Evolutionary conservation across 2,113 vertebrate genomes (phyloP).

Genomic region (Gyps fulvus): DNA sequence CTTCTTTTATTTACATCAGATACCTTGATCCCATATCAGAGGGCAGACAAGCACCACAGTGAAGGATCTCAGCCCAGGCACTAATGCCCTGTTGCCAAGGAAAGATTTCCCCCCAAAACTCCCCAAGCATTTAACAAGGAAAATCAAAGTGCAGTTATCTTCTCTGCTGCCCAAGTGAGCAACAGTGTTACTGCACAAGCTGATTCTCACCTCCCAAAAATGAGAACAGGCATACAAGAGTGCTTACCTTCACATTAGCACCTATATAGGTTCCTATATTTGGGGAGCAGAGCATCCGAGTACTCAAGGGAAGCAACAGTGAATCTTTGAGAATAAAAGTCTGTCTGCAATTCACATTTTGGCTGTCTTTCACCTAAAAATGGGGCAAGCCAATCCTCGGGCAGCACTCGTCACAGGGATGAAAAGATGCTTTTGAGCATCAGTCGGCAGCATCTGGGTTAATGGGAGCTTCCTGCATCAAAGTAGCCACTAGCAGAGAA

Average conservation of each 20-base stretch:
- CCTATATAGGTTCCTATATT: background rate
- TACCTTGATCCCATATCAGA: background rate
- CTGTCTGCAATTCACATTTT: background rate
- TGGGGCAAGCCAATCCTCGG: background rate
- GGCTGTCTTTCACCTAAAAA: background rate
- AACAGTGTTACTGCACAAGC: background rate
- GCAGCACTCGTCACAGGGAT: background rate
- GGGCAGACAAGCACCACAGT: background rate
- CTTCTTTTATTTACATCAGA: background rate
- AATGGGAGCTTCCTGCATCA: background rate
- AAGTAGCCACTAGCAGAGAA: background rate
- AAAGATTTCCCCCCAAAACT: background rate
- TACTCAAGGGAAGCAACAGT: background rate
- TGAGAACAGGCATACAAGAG: rapidly evolving
- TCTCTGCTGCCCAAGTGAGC: background rate
- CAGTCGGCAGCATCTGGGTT: background rate
- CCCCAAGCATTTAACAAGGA: background rate
- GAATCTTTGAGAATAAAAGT: background rate
- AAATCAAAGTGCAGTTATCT: background rate
- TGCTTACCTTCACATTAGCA: background rate
- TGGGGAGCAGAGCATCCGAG: background rate
- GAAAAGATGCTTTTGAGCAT: background rate
- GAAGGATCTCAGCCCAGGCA: background rate
- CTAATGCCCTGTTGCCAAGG: background rate
- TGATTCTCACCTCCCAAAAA: background rate